Conservation (phyloP, 23 tunicate species). For the Styela plicata region DNA sequence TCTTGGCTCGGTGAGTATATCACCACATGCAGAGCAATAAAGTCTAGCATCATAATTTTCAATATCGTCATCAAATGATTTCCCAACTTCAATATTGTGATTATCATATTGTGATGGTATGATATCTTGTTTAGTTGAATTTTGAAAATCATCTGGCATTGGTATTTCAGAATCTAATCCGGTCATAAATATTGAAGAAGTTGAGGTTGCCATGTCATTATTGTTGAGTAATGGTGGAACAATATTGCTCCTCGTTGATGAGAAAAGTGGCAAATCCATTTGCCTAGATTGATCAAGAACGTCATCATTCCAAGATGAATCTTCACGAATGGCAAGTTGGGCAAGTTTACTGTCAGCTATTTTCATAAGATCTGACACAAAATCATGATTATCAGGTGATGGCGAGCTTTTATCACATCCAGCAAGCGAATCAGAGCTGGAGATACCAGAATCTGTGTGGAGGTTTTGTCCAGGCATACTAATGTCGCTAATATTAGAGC, state of each 20-base stretch:
- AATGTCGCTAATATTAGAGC: conserved; percentile 21
- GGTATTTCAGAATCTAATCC: conserved; percentile 7
- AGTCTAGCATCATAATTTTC: conserved; percentile 2
- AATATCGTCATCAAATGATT: background rate
- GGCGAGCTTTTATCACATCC: conserved; percentile 7
- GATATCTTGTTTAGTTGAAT: background rate
- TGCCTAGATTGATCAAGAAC: background rate
- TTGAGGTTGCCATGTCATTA: conserved; percentile 13
- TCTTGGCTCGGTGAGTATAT: conserved; percentile 22
- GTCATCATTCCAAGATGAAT: background rate
- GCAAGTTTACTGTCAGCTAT: conserved; percentile 9
- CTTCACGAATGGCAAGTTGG: background rate
- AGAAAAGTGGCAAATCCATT: background rate
- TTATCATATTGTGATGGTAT: background rate
- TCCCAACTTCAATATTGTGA: too few relatives aligned
- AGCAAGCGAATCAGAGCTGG: conserved; percentile 29
- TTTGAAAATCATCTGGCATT: background rate
- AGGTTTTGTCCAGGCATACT: conserved; percentile 27
- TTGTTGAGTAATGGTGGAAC: background rate
- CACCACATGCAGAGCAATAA: conserved; percentile 18
- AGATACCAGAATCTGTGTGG: conserved; percentile 37
- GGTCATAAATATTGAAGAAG: conserved; percentile 24
- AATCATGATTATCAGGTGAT: conserved; percentile 22
- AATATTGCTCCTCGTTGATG: background rate
- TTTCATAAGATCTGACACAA: conserved; percentile 23